A percentile compares a stretch with the other conserved stretches of the same genome.
phyloP scores from a whole-genome alignment of 1,140 invertebrate species.

The Eumaeus atala region DNA sequence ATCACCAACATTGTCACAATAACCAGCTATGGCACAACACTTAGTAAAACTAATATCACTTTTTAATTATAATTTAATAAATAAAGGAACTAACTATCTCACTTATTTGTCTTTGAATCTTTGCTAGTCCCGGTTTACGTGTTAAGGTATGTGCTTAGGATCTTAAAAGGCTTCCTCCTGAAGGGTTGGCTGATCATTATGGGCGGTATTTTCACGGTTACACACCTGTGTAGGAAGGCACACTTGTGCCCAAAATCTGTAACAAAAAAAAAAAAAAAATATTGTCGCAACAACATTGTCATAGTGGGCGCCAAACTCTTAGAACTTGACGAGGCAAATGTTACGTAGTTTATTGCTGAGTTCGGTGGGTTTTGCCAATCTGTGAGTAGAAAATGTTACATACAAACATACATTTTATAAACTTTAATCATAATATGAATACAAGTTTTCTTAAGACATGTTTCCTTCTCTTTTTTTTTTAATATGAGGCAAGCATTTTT shows the following conservation, averaged over 20 bases:
- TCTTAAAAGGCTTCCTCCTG: conserved; percentile 48
- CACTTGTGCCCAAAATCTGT: conserved; percentile 17
- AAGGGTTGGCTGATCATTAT: conserved; percentile 49
- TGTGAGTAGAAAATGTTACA: no score
- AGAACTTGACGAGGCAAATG: no score
- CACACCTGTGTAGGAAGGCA: conserved; percentile 10
- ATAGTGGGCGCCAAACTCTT: no score
- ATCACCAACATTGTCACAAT: conserved; percentile 35
- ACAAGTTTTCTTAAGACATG: no score
- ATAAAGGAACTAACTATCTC: conserved; percentile 43
- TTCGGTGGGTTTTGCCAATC: no score
- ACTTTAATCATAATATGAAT: no score
- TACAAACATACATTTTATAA: neutral
- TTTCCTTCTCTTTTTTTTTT: no score
- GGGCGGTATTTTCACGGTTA: conserved; percentile 21
- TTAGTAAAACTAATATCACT: conserved; percentile 58
- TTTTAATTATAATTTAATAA: conserved; percentile 18
- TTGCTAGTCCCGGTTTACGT: conserved; percentile 37
- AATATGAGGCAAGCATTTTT: no score
- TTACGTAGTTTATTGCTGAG: no score
- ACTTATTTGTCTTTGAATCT: conserved; percentile 32
- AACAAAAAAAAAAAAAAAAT: conserved; percentile 7
- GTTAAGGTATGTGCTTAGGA: conserved; percentile 50
- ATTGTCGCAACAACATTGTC: neutral
- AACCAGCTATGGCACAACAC: conserved; percentile 41